A percentile compares a stretch with the other conserved stretches of the same genome.
Conservation (phyloP, 2,888 invertebrate species). For the Pogonocherus hispidulus region DNA sequence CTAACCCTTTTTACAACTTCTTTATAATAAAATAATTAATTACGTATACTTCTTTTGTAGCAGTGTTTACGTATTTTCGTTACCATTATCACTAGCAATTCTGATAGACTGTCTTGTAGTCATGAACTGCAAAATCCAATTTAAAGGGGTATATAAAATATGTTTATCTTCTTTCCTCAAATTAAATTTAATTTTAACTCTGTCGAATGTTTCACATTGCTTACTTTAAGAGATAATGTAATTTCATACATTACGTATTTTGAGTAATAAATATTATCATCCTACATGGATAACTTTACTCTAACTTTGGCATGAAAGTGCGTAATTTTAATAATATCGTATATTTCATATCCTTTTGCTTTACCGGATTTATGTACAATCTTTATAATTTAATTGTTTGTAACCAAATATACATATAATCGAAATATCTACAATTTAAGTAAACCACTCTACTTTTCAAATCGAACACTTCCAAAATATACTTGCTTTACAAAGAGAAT, state of each 20-base stretch:
- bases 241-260: conserved; percentile 55
- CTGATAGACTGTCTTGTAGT: conserved; percentile 36
- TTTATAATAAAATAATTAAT: conserved; percentile 61
- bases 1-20: conserved; percentile 58
- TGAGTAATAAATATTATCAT: conserved; percentile 59
- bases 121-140: conserved; percentile 57
- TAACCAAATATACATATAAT: conserved; percentile 66
- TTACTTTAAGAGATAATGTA: conserved; percentile 42
- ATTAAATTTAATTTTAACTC: conserved; percentile 30
- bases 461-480: conserved; percentile 44
- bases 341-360: conserved; percentile 69
- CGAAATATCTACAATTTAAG: conserved; percentile 64
- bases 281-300: conserved; percentile 68
- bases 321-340: conserved; percentile 68
- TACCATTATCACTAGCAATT: conserved; percentile 64
- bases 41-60: conserved; percentile 68
- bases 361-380: conserved; percentile 64
- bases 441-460: conserved; percentile 55
- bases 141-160: conserved; percentile 63
- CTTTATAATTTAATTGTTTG: conserved; percentile 59
- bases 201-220: conserved; percentile 53
- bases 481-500: conserved; percentile 27
- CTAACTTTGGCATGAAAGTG: conserved; percentile 71
- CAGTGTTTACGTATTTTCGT: conserved; percentile 67
- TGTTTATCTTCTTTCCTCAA: conserved; percentile 50